A percentile compares a stretch with the other conserved stretches of the same genome.
These are phyloP conservation scores for Fratercula arctica DNA, from an alignment of 2,797 vertebrate species.

Conservation along the genomic window DNA sequence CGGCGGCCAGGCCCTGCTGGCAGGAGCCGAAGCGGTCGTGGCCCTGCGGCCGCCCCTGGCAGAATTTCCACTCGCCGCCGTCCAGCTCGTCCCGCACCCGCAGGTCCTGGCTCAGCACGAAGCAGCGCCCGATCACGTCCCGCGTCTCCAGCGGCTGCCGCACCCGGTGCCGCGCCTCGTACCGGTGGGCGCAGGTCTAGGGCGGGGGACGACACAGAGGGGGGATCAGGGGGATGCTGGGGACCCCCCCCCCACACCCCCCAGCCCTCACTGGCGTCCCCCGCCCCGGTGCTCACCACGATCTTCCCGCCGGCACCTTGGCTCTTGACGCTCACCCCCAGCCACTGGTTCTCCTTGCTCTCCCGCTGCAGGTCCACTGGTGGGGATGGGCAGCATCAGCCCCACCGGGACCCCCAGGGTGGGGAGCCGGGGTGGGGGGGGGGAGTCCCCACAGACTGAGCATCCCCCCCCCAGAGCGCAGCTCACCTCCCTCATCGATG, in stretches of 20 bases:
- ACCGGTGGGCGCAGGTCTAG: conserved; percentile 92
- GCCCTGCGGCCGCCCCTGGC: conserved; percentile 89
- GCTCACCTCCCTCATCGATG: conserved; percentile 87
- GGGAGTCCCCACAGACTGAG: background rate
- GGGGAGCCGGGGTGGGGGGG: no score
- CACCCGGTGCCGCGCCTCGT: conserved; percentile 90
- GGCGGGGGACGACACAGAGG: no score
- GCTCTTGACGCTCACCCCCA: conserved; percentile 93
- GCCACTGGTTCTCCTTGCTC: conserved; percentile 96
- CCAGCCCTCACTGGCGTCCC: no score
- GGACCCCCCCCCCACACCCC: background rate
- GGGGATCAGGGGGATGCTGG: accelerated
- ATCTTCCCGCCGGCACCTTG: conserved; percentile 94
- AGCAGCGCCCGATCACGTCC: conserved; percentile 93
- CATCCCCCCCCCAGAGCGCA: accelerated
- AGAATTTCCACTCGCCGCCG: conserved; percentile 96
- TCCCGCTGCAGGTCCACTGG: conserved; percentile 83
- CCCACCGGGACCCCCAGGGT: background rate
- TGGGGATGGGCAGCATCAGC: background rate
- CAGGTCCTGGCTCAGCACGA: conserved; percentile 92
- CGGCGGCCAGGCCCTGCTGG: conserved; percentile 92
- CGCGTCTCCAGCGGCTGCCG: conserved; percentile 87
- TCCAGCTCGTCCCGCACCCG: conserved; percentile 86
- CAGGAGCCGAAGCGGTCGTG: conserved; percentile 96
- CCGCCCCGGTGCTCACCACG: conserved; percentile 77